Evolutionary conservation across 2,113 vertebrate species (phyloP).

Genomic region (Megaceryle maxima): DNA sequence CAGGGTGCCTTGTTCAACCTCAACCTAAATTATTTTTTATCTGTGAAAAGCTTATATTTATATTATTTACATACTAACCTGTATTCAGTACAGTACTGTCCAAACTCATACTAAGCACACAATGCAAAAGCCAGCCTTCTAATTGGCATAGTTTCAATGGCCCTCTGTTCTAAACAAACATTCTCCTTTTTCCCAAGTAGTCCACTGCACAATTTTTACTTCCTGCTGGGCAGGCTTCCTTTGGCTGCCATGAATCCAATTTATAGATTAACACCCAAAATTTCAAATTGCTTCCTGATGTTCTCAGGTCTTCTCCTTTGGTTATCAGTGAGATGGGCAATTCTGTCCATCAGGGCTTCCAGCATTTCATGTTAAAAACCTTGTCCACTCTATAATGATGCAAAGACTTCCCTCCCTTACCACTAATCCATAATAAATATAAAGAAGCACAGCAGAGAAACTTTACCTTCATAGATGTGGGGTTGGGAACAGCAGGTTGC

Average conservation of each 20-base stretch:
- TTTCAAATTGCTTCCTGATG: background rate
- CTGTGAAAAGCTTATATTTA: background rate
- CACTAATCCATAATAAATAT: background rate
- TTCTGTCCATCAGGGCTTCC: background rate
- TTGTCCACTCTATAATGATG: background rate
- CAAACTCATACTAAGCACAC: rapidly evolving
- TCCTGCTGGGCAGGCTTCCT: background rate
- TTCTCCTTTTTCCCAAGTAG: background rate
- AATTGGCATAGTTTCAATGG: background rate
- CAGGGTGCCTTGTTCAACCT: background rate
- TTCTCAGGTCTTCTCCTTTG: background rate
- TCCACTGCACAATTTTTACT: background rate
- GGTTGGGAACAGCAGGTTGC: background rate
- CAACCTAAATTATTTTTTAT: background rate
- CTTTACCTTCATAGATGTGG: background rate
- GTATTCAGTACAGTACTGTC: background rate
- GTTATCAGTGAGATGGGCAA: background rate
- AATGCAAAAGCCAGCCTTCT: background rate
- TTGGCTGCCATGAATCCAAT: background rate
- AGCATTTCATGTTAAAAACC: background rate
- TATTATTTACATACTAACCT: background rate
- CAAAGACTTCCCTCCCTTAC: background rate
- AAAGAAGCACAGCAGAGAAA: background rate
- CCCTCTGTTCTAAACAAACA: background rate
- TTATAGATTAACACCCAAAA: background rate